These are phyloP conservation scores for Drosophila equinoxialis DNA, from an alignment of 1,140 invertebrate genomes.

Conservation along the genomic window DNA sequence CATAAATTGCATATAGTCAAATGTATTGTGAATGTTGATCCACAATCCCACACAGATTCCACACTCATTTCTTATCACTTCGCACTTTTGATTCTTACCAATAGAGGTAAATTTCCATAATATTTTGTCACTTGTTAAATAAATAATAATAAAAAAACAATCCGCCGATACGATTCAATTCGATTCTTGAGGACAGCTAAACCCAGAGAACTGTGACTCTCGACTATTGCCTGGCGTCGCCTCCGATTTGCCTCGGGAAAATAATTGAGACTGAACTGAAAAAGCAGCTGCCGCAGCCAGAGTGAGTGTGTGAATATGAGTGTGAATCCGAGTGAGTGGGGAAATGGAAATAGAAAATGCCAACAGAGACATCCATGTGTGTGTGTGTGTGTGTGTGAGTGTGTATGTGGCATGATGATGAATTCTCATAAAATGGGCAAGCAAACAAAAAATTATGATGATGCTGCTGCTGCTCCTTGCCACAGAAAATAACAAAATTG, in stretches of 20 bases:
- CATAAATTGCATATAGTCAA: too few relatives aligned
- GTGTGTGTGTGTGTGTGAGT: constrained; percentile 17
- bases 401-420: constrained; percentile 43
- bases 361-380: constrained; percentile 40
- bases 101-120: constrained; percentile 43
- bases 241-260: constrained; percentile 46
- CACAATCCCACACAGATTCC: neutral
- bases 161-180: neutral
- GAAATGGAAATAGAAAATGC: constrained; percentile 74
- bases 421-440: constrained; percentile 38
- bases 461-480: neutral
- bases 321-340: constrained; percentile 32
- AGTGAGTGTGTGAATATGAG: constrained; percentile 1
- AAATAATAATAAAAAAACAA: neutral
- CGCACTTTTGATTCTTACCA: constrained; percentile 21
- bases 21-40: neutral
- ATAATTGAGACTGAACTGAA: constrained; percentile 61
- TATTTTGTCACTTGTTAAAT: constrained; percentile 30
- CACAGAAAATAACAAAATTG: constrained; percentile 7
- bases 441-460: constrained; percentile 2
- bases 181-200: constrained; percentile 68
- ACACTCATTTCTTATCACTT: constrained; percentile 29
- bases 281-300: constrained; percentile 9
- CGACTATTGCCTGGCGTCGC: neutral
- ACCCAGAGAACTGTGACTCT: constrained; percentile 66